Evolutionary conservation across 2,888 invertebrate species (phyloP).

Genomic region (Drosophila kanekoi): DNA sequence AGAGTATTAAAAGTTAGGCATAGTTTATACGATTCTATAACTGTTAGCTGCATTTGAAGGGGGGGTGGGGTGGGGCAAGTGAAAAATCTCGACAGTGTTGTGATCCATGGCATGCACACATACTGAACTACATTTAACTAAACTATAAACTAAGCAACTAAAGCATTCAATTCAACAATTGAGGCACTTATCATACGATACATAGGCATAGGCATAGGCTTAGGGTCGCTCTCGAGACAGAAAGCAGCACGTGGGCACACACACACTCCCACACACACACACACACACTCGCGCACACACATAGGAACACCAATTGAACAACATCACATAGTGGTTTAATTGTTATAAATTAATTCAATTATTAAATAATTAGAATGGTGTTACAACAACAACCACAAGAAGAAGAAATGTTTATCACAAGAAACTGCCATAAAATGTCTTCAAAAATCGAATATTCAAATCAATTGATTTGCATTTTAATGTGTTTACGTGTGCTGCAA

Average conservation of each 20-base stretch:
- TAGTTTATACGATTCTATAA: conserved; percentile 47
- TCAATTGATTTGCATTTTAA: background rate
- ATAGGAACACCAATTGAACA: conserved; percentile 21
- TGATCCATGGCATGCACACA: conserved; percentile 79
- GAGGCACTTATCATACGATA: conserved; percentile 39
- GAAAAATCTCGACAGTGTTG: conserved; percentile 84
- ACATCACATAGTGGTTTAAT: conserved; percentile 72
- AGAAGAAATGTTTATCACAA: conserved; percentile 47
- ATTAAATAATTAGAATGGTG: conserved; percentile 5
- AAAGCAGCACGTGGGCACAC: conserved; percentile 40
- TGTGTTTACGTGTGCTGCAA: background rate
- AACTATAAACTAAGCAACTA: conserved; percentile 31
- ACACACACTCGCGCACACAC: conserved; percentile 15
- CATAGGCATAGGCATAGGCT: conserved; percentile 13
- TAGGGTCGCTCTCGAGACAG: conserved; percentile 1
- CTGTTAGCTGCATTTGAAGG: conserved; percentile 59
- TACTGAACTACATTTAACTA: conserved; percentile 67
- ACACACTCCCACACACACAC: no score
- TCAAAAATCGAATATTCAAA: conserved; percentile 40
- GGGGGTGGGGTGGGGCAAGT: conserved; percentile 34
- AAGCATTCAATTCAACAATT: conserved; percentile 39
- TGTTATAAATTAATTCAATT: conserved; percentile 62
- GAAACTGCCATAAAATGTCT: conserved; percentile 71
- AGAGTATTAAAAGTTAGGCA: conserved; percentile 40
- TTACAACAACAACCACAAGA: conserved; percentile 31